These are phyloP conservation scores for Danio aesculapii DNA, from an alignment of 2,797 vertebrate genomes.

Conservation along the genomic window DNA sequence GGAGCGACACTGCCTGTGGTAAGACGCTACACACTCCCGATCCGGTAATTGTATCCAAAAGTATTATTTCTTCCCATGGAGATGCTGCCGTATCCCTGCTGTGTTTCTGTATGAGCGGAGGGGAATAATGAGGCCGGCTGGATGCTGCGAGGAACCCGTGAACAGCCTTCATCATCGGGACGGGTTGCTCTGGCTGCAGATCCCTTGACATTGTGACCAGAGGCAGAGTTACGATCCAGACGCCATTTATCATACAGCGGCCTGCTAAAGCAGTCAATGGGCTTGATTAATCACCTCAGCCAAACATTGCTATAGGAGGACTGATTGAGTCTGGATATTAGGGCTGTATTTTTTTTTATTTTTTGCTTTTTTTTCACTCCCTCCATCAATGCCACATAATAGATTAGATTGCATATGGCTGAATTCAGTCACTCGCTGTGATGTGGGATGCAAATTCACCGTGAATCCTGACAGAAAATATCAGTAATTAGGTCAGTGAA, in stretches of 20 bases:
- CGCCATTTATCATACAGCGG: slow-evolving; percentile 51
- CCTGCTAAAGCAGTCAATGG: slow-evolving; percentile 53
- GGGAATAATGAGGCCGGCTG: slow-evolving; percentile 55
- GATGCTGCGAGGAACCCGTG: slow-evolving; percentile 45
- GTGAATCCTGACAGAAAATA: slow-evolving; percentile 1
- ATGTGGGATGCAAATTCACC: not conserved
- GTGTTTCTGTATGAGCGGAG: slow-evolving; percentile 38
- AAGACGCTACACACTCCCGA: slow-evolving; percentile 40
- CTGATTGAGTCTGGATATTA: slow-evolving; percentile 49
- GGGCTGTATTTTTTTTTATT: slow-evolving; percentile 18
- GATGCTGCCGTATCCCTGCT: slow-evolving; percentile 49
- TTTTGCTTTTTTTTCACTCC: slow-evolving; percentile 13
- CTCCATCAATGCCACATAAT: slow-evolving; percentile 49
- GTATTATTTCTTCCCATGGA: slow-evolving; percentile 52
- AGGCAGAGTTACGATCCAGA: slow-evolving; percentile 51
- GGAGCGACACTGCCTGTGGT: slow-evolving; percentile 46
- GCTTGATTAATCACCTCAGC: slow-evolving; percentile 52
- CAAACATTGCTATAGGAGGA: slow-evolving; percentile 42
- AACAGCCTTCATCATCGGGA: slow-evolving; percentile 46
- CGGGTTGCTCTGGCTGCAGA: slow-evolving; percentile 37
- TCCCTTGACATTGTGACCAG: slow-evolving; percentile 42
- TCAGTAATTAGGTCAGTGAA: not conserved
- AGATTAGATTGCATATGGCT: slow-evolving; percentile 43
- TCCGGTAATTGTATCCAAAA: slow-evolving; percentile 49
- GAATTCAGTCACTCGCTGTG: slow-evolving; percentile 21